Evolutionary conservation across 1,140 invertebrate species (phyloP), one percentile per base, ranked within the genome.

Genomic region (Telenomus remus): DNA sequence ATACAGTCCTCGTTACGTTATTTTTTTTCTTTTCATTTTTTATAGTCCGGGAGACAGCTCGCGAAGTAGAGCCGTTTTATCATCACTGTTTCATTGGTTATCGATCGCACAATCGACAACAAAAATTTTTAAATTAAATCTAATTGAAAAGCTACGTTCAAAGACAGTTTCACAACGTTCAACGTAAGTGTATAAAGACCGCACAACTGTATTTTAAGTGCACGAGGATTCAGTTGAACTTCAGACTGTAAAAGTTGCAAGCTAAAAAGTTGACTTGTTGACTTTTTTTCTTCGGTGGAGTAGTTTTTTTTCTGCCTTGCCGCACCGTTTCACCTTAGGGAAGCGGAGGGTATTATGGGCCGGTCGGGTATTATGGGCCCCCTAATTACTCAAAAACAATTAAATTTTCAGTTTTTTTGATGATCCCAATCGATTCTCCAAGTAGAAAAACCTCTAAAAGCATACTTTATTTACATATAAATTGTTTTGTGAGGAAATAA

Each of bases 1-100:
- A 71, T 65, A 66, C 64, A 70, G 76, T 70, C 60, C 65, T 53
- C 59, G 47, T 73, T 78, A 46, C 47, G 48, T 15, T n/a, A n/a
- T n/a, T n/a, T n/a, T n/a, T n/a, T 39, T 16, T 77, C 57, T 71
- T 57, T 35, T 61, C 59, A 57, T 63, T 63, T 35, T 44, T 0
- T 10, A 1, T 11, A n/a, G 49, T 4, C 3, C 43, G 34, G 13
- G 33, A 37, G 43, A 59, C 51, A 43, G 9, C 27, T 42, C 4
- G 9, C 35, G 8, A 35, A 43, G 9, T 3, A 39, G 19, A 27
- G 19, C 6, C 19, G 6, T 27, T 27, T 27, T 6, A 27, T 27
- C 19, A 27, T 27, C 1, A 27, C 19, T 27, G 19, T 27, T 27
- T 27, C 19, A 27, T 27, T 6, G 19, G 6, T 27, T 27, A 50